These are phyloP conservation scores for Tetragonula carbonaria DNA, from an alignment of 2,888 invertebrate species.

Conservation along the genomic window DNA sequence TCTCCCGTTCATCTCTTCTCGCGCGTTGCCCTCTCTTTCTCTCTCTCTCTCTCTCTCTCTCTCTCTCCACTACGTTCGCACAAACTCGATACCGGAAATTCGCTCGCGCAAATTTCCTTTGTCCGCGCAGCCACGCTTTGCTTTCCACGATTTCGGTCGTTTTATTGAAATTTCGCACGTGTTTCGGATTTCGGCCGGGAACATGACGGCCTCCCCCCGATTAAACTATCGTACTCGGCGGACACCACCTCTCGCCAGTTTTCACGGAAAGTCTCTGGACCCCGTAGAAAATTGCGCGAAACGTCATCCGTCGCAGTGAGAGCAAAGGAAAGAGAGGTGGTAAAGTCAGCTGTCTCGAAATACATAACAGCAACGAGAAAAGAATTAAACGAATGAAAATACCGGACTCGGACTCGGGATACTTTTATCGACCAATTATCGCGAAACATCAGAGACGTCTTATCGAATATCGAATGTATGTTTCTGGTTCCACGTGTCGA, in stretches of 20 bases:
- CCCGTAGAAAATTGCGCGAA: constrained; percentile 2
- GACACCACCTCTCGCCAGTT: constrained; percentile 7
- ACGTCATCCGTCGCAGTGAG: background rate
- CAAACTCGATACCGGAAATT: background rate
- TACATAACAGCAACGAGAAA: background rate
- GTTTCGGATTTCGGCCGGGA: constrained; percentile 15
- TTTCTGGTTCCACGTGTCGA: background rate
- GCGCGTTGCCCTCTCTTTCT: background rate
- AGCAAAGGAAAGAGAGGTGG: background rate
- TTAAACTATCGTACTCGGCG: constrained; percentile 30
- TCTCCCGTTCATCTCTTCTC: background rate
- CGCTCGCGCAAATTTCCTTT: constrained; percentile 45
- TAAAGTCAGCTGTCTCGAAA: background rate
- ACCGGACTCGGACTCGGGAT: background rate
- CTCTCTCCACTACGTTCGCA: constrained; percentile 22
- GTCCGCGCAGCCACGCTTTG: background rate
- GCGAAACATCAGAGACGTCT: background rate
- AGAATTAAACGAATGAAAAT: background rate
- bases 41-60: background rate
- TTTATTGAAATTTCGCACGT: constrained; percentile 55
- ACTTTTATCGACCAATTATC: background rate
- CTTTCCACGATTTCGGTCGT: constrained; percentile 27
- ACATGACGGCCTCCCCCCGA: constrained; percentile 1
- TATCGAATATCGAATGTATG: background rate
- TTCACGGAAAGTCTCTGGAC: background rate